Evolutionary conservation across 2,888 invertebrate species (phyloP).

Genomic region (Lottia scabra): DNA sequence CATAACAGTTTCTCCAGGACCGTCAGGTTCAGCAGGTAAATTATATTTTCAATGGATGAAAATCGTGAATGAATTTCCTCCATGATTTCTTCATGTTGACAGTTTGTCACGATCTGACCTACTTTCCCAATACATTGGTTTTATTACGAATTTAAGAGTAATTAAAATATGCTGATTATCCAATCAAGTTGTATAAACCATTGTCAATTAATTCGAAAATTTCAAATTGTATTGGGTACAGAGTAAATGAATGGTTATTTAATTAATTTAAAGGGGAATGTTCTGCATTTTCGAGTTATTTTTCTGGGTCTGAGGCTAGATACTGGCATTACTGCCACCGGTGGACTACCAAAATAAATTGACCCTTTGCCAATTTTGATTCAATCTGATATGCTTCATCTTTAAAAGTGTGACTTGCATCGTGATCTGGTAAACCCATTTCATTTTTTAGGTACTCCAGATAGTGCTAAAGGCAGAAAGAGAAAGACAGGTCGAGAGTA

Average conservation of each 20-base stretch:
- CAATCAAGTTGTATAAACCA: too few species aligned
- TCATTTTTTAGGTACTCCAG: constrained; percentile 50
- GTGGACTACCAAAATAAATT: too few species aligned
- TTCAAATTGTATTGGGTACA: too few species aligned
- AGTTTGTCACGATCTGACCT: constrained; percentile 6
- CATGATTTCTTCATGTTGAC: not conserved
- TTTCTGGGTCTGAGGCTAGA: too few species aligned
- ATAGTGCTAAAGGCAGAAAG: constrained; percentile 51
- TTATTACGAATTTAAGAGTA: too few species aligned
- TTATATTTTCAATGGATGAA: not conserved
- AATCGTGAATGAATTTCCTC: not conserved
- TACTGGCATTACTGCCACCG: too few species aligned
- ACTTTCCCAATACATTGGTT: not conserved
- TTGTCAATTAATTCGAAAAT: too few species aligned
- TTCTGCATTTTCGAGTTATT: too few species aligned
- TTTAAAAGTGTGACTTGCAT: not conserved
- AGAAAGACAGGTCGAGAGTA: constrained; percentile 52
- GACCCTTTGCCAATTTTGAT: too few species aligned
- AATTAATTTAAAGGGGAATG: too few species aligned
- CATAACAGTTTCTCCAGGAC: constrained; percentile 56
- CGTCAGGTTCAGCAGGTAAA: constrained; percentile 47
- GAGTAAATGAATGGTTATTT: too few species aligned
- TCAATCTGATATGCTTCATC: not conserved
- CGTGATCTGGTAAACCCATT: not conserved
- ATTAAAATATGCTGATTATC: too few species aligned